Conservation (phyloP, 2,888 invertebrate genomes). For the Dusona sp. region DNA sequence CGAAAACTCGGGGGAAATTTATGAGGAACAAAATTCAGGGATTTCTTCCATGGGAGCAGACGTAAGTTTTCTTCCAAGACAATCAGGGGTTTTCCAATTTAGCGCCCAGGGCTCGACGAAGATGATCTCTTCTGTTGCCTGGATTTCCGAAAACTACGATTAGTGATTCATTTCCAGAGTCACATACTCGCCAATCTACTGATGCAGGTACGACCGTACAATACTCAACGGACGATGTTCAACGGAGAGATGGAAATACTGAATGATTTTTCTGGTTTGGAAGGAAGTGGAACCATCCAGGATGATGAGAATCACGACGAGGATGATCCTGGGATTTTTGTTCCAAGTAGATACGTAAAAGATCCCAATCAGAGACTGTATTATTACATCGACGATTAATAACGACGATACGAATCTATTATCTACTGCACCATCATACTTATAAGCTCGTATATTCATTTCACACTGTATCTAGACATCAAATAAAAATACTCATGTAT, state of each 20-base stretch:
- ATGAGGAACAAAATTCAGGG: conserved; percentile 51
- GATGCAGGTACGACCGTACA: conserved; percentile 51
- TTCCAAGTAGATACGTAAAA: conserved; percentile 65
- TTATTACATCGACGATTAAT: conserved; percentile 72
- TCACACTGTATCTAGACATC: conserved; percentile 41
- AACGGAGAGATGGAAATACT: neutral
- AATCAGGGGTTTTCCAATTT: conserved; percentile 70
- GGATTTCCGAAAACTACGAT: conserved; percentile 77
- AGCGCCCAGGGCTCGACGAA: conserved; percentile 75
- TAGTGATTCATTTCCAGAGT: conserved; percentile 73
- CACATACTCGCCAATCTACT: conserved; percentile 70
- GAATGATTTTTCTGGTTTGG: conserved; percentile 5
- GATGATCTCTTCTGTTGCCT: conserved; percentile 73
- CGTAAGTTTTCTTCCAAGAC: conserved; percentile 69
- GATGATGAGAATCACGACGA: conserved; percentile 27
- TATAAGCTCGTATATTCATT: conserved; percentile 7
- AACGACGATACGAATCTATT: conserved; percentile 32
- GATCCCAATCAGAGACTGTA: conserved; percentile 73
- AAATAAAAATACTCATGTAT: conserved; percentile 38
- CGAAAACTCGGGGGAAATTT: conserved; percentile 35
- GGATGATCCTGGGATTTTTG: conserved; percentile 10
- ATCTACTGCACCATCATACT: conserved; percentile 46
- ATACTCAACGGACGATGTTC: conserved; percentile 3
- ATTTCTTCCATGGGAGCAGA: conserved; percentile 52
- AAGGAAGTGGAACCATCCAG: conserved; percentile 52